Evolutionary conservation across 64 coral and sea anemone genomes (phyloP).

Genomic region (Trachythela sp.): DNA sequence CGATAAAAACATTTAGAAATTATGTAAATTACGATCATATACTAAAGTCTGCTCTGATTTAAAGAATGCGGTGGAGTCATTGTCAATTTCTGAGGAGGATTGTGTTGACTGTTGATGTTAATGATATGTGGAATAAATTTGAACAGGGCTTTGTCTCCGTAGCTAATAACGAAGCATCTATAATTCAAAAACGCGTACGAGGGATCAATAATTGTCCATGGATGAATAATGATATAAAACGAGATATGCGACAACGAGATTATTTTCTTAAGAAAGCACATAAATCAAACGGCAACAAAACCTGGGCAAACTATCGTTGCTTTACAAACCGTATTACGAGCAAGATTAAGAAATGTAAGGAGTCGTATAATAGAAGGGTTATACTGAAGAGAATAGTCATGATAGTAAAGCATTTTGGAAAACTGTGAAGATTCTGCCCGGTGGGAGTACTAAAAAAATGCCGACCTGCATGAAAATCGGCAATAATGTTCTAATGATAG

Average conservation of each 20-base stretch:
- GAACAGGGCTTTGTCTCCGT: no score
- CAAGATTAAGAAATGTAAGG: slow-evolving; percentile 4
- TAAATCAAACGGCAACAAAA: not conserved
- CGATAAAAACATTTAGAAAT: slow-evolving; percentile 16
- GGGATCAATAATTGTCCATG: not conserved
- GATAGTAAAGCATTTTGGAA: slow-evolving; percentile 46
- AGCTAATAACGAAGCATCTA: no score
- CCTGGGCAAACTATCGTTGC: not conserved
- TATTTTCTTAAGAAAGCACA: slow-evolving; percentile 14
- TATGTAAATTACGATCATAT: not conserved
- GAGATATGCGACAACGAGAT: not conserved
- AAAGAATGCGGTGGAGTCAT: slow-evolving; percentile 5
- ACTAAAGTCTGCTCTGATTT: not conserved
- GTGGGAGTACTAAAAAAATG: not conserved
- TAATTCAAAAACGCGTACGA: no score
- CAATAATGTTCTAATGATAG: slow-evolving; percentile 16
- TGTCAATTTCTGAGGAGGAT: not conserved
- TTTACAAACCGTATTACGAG: not conserved
- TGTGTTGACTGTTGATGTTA: not conserved
- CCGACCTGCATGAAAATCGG: not conserved
- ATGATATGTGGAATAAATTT: no score
- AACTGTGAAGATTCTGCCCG: slow-evolving; percentile 39
- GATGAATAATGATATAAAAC: slow-evolving; percentile 11
- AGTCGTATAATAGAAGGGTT: not conserved
- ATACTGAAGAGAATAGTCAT: slow-evolving; percentile 3